Evolutionary conservation across 2,113 vertebrate species (phyloP).

Genomic region (Tachycineta bicolor): DNA sequence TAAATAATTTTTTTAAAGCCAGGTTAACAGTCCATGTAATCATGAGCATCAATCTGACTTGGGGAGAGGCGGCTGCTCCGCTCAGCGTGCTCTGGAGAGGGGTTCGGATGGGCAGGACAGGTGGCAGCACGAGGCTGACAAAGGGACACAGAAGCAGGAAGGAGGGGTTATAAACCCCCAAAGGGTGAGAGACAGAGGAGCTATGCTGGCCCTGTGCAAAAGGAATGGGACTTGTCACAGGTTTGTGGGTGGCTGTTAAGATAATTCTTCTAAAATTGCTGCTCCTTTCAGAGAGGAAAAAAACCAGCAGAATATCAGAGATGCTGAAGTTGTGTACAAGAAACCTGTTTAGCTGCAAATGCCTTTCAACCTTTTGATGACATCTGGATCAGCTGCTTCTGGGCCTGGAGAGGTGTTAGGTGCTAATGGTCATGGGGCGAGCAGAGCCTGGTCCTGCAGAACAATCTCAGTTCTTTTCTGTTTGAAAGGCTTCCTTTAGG

Average conservation of each 20-base stretch:
- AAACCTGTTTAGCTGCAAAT: neutral
- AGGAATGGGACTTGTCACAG: neutral
- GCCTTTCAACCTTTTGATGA: neutral
- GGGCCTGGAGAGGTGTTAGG: neutral
- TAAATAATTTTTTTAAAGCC: constrained; percentile 49
- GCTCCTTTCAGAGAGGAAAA: neutral
- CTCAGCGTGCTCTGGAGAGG: neutral
- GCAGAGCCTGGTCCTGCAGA: neutral
- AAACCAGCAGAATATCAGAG: neutral
- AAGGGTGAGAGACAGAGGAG: neutral
- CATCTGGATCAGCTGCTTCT: neutral
- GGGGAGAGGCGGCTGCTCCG: constrained; percentile 6
- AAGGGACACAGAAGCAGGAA: neutral
- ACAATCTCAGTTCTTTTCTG: neutral
- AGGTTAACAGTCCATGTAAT: constrained; percentile 58
- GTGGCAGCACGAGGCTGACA: neutral
- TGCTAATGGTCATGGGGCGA: neutral
- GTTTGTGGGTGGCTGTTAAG: neutral
- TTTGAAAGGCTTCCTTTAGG: neutral
- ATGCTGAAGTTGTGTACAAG: neutral
- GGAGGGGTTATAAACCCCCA: neutral
- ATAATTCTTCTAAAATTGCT: neutral
- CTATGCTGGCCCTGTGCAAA: neutral
- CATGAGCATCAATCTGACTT: constrained; percentile 26
- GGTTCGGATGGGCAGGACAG: neutral